phyloP scores from a whole-genome alignment of 2,797 vertebrate species.

The Darevskia nairensis region DNA sequence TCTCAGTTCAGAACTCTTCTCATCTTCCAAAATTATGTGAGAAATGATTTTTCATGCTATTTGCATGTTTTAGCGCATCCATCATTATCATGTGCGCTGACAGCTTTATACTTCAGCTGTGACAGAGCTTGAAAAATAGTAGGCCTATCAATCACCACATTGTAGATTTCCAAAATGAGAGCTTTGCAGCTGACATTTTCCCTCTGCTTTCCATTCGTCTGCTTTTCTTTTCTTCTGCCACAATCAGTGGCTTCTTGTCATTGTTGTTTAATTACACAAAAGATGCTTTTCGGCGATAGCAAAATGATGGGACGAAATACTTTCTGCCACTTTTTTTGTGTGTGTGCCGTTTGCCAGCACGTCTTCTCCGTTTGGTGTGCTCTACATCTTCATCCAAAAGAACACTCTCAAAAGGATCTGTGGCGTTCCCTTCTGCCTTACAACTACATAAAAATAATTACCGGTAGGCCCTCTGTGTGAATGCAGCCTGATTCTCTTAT shows the following conservation, averaged over 20 bases:
- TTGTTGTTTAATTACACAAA: conserved; percentile 64
- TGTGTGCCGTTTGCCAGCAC: conserved; percentile 57
- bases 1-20: conserved; percentile 70
- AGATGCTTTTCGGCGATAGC: conserved; percentile 4
- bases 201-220: conserved; percentile 60
- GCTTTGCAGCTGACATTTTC: conserved; percentile 64
- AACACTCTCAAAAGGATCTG: conserved; percentile 51
- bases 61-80: conserved; percentile 76
- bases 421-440: conserved; percentile 37
- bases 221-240: conserved; percentile 43
- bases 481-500: conserved; percentile 30
- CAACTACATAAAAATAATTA: conserved; percentile 38
- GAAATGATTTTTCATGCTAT: conserved; percentile 73
- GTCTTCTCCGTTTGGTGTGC: conserved; percentile 49
- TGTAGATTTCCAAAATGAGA: conserved; percentile 69
- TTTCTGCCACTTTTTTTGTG: conserved; percentile 28
- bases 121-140: conserved; percentile 76
- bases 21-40: conserved; percentile 74
- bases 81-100: conserved; percentile 74
- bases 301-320: conserved; percentile 49
- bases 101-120: conserved; percentile 75
- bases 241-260: conserved; percentile 58
- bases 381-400: conserved; percentile 58
- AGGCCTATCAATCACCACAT: conserved; percentile 72
- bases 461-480: conserved; percentile 22